A percentile compares a stretch with the other conserved stretches of the same genome.
Conservation (phyloP, 1,140 invertebrate species). For the Aethina tumida region DNA sequence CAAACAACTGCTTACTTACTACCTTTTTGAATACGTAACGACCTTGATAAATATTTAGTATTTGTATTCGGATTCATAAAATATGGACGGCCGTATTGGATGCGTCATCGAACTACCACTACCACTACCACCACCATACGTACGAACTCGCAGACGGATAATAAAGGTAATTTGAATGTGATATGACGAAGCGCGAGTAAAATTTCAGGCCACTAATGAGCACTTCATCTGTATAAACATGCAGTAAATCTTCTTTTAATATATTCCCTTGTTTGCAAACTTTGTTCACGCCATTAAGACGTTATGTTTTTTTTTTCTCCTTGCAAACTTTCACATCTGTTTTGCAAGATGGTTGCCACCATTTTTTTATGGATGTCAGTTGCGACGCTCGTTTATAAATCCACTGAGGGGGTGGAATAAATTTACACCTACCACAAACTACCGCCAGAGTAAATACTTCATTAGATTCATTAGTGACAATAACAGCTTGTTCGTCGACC, state of each 20-base stretch:
- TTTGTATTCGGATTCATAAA: neutral
- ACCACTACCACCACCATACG: neutral
- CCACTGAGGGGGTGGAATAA: neutral
- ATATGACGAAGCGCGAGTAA: constrained; percentile 8
- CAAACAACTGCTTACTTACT: no score
- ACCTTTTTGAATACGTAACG: no score
- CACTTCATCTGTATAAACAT: constrained; percentile 18
- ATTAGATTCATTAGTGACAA: constrained; percentile 3
- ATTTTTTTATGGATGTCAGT: constrained; percentile 7
- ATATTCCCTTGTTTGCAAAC: constrained; percentile 17
- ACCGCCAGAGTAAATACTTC: constrained; percentile 2
- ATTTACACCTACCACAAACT: neutral
- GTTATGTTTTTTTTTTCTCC: constrained; percentile 9
- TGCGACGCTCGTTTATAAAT: constrained; percentile 1
- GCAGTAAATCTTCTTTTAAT: constrained; percentile 20
- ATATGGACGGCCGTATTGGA: neutral
- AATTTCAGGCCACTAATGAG: constrained; percentile 20
- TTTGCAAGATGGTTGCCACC: constrained; percentile 12
- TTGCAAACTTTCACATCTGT: constrained; percentile 15
- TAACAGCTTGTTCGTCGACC: no score
- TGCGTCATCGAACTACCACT: neutral
- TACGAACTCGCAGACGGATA: neutral
- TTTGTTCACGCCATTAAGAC: constrained; percentile 18
- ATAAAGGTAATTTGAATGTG: neutral
- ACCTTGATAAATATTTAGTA: no score